Evolutionary conservation across 2,888 invertebrate genomes (phyloP), one percentile per base, ranked within the genome.

Genomic region (Dasysyrphus albostriatus): DNA sequence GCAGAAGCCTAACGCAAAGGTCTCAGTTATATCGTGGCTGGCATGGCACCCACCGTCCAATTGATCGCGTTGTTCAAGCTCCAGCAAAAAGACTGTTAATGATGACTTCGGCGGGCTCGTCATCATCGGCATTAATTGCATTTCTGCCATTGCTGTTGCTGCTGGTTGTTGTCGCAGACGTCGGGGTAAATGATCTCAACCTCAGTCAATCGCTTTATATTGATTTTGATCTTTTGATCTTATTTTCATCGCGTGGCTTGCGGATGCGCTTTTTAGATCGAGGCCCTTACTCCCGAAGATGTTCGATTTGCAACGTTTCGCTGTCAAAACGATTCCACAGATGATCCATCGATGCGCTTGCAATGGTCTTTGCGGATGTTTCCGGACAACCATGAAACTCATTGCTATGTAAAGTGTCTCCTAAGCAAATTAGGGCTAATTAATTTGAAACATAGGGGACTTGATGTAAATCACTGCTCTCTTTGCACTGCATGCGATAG

Each of bases 401-500:
- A 90, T 69, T 90, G 90, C 76, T 90, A 89, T 78, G 76, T 90
- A 9, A 89, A 90, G 70, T 91, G 91, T 72, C 88, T 90, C 65
- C 89, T 91, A 24, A 88, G 83, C 37, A 89, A 89, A 88, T 83
- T 90, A 72, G 90, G 90, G 29, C 88, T 91, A 74, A 90, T 90
- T 75, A 79, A 89, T 83, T 70, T 90, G 39, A 81, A 83, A 5
- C 79, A 88, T 29, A 76, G 88, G 47, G 90, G 90, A 32, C 82
- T 90, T 37, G 88, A 89, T 88, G 90, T 90, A 83, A 89, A 58
- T 76, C 14, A 14, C 24, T 12, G 2, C 9, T 19, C 3, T 19
- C 8, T n/a, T n/a, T n/a, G 10, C 49, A 19, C 10, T 2, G 2
- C 6, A 0, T 12, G 14, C 3, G 42, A 42, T 24, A 24, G 10